A percentile compares a stretch with the other conserved stretches of the same genome.
phyloP scores from a whole-genome alignment of 53 echinoderm and acorn worm species.

The Arbacia lixula region DNA sequence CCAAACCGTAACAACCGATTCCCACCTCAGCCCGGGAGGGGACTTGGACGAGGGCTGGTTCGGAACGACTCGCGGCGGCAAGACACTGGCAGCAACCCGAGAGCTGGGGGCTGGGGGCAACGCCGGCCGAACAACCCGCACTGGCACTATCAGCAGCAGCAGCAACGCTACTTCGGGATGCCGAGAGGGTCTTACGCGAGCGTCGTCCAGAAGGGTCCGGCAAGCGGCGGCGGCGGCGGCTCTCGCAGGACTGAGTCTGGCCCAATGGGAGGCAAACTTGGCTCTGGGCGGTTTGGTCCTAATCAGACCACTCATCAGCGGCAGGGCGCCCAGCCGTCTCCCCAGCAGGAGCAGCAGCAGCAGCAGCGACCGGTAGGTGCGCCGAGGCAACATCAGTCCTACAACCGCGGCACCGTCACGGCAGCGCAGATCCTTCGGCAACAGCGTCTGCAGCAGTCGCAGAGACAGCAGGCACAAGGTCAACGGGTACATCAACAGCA shows the following conservation, averaged over 20 bases:
- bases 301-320: neutral
- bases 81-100: neutral
- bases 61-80: neutral
- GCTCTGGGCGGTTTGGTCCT: neutral
- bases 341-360: neutral
- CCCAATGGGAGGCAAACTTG: neutral
- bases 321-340: neutral
- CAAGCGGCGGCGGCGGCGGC: neutral
- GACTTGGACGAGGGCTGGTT: constrained; percentile 26
- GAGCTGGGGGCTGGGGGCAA: neutral
- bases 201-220: constrained; percentile 16
- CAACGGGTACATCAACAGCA: neutral
- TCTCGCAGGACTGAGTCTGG: neutral
- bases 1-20: neutral
- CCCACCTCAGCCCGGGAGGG: neutral
- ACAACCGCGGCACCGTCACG: constrained; percentile 33
- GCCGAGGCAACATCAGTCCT: constrained; percentile 4
- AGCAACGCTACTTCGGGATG: constrained; percentile 37
- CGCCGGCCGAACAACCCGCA: constrained; percentile 34
- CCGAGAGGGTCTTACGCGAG: constrained; percentile 27
- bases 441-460: constrained; percentile 30
- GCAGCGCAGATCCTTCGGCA: constrained; percentile 38
- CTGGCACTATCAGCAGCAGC: constrained; percentile 35
- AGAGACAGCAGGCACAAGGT: neutral
- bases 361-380: neutral